phyloP scores from a whole-genome alignment of 1,140 invertebrate species.

The Thaumetopoea pityocampa region DNA sequence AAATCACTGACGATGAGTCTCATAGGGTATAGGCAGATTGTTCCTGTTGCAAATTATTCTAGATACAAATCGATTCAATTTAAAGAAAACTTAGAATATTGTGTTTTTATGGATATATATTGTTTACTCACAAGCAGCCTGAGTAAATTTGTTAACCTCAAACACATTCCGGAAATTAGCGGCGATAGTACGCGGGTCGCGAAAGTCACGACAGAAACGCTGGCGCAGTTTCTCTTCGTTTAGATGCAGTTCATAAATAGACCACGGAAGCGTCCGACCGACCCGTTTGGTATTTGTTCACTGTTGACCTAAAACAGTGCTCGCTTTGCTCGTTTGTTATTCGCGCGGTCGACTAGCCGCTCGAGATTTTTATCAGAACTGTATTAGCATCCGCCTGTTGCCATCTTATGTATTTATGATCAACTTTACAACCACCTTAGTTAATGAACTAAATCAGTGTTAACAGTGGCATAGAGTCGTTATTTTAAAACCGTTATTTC shows the following conservation, averaged over 20 bases:
- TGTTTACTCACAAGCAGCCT: no score
- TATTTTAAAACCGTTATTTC: no score
- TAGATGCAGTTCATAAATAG: slow-evolving; percentile 69
- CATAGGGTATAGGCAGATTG: no score
- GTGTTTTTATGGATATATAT: no score
- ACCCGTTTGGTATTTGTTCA: slow-evolving; percentile 75
- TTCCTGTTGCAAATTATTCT: no score
- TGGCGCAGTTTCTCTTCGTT: slow-evolving; percentile 42
- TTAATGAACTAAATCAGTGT: not conserved
- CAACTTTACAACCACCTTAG: slow-evolving; percentile 2
- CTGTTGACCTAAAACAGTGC: slow-evolving; percentile 74
- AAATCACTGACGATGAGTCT: no score
- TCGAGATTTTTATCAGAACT: slow-evolving; percentile 14
- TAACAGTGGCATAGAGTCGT: not conserved
- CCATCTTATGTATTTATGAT: not conserved
- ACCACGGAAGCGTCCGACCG: slow-evolving; percentile 69
- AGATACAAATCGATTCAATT: no score
- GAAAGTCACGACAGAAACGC: slow-evolving; percentile 42
- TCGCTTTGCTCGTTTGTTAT: slow-evolving; percentile 72
- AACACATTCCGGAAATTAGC: no score
- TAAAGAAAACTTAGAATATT: no score
- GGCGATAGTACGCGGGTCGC: slow-evolving; percentile 25
- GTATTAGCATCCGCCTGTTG: slow-evolving; percentile 13
- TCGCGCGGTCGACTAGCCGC: slow-evolving; percentile 43
- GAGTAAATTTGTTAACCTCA: no score